Evolutionary conservation across 1,140 invertebrate genomes (phyloP).

Genomic region (Prorops nasuta): DNA sequence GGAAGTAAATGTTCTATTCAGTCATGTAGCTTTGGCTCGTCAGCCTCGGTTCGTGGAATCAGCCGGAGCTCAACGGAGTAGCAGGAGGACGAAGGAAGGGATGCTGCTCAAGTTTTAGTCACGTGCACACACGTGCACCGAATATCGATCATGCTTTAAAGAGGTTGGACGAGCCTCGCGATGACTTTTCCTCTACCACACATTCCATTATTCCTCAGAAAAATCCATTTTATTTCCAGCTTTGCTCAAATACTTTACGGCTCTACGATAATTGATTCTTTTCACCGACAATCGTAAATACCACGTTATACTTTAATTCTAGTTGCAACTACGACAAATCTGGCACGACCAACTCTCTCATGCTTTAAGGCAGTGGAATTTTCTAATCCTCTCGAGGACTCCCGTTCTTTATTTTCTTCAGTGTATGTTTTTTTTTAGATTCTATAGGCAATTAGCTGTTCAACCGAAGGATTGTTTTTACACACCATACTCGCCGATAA

Average conservation of each 20-base stretch:
- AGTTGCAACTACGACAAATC: too few relatives aligned
- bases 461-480: too few relatives aligned
- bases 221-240: too few relatives aligned
- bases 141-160: conserved; percentile 42
- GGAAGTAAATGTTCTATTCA: conserved; percentile 4
- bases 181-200: neutral
- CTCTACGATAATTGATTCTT: neutral
- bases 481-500: too few relatives aligned
- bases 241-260: neutral
- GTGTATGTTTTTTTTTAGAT: too few relatives aligned
- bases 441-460: too few relatives aligned
- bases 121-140: conserved; percentile 27
- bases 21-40: too few relatives aligned
- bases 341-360: too few relatives aligned
- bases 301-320: neutral
- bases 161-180: conserved; percentile 15
- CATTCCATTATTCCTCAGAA: neutral
- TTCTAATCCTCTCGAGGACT: too few relatives aligned
- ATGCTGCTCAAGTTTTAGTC: neutral
- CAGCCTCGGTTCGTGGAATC: too few relatives aligned
- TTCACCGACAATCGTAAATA: neutral
- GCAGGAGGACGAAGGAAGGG: neutral
- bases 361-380: too few relatives aligned
- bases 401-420: too few relatives aligned
- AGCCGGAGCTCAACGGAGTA: neutral